Base-by-base conservation (phyloP, 2,113 vertebrate species). In the Campylomormyrus tamandua region DNA sequence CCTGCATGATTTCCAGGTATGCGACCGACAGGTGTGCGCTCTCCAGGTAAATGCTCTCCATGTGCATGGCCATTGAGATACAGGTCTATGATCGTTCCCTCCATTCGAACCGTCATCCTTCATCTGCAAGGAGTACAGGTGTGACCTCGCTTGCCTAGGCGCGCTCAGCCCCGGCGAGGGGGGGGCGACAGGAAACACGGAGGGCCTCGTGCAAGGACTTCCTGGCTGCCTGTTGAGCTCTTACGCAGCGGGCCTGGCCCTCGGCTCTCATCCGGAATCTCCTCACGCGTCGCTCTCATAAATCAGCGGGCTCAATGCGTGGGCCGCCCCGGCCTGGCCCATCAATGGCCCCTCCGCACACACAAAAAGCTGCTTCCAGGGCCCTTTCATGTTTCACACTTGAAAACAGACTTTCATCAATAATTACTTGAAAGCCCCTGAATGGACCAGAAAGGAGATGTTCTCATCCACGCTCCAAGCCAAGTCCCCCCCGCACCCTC, bases 361-460 rank as follows among this genome's bases (percentile, higher is more conserved):
- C 90, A 49, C 90, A 3, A 91, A 91, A 90, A 62, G 27, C 0
- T 90, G 91, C 91, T 94, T 92, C 89, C 83, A 93, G 92, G 91
- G 56, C 89, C 86, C 90, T 92, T 94, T 94, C 93, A 89, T 88
- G 49, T 94, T 94, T 93, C 92, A 93, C 89, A 87, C 9, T 92
- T 93, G 70, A 94, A 93, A 91, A 89, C 90, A 90, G 87, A 93
- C 91, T 92, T 92, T 91, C 90, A 91, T 89, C 90, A 90, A 89
- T 90, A 84, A 88, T 84, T 88, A 74, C 87, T 74, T 66, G 74
- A 66, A 83, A 88, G 90, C 90, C 90, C 77, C 83, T 90, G 90
- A 90, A 90, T 90, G 87, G 49, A 42, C 56, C 83, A 19, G 92
- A 90, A 91, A 89, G 90, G 53, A 90, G 84, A 92, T 0, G 56